Conservation (phyloP, 92 coral and sea anemone genomes). For the Porites divaricata region DNA sequence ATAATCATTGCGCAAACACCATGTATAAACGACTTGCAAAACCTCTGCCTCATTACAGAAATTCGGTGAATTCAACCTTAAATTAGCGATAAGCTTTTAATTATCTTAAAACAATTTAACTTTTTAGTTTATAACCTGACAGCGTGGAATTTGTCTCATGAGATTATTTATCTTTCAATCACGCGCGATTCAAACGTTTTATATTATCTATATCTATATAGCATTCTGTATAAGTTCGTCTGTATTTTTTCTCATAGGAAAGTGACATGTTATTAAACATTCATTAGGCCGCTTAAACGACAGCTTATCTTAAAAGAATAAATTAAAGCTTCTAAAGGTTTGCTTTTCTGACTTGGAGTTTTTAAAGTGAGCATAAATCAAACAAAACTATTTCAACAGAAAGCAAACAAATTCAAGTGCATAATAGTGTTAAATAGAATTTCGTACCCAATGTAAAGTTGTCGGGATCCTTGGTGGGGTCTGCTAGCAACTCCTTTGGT, state of each 20-base stretch:
- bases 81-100: slow-evolving; percentile 7
- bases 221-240: neutral
- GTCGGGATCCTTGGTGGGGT: slow-evolving; percentile 4
- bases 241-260: slow-evolving; percentile 1
- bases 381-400: neutral
- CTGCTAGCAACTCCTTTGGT: slow-evolving; percentile 22
- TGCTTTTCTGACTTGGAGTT: neutral
- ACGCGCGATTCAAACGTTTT: neutral
- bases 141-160: neutral
- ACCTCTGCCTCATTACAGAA: neutral
- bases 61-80: neutral
- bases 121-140: neutral
- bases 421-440: slow-evolving; percentile 3
- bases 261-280: slow-evolving; percentile 40
- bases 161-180: neutral
- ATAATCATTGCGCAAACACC: neutral
- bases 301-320: neutral
- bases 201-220: neutral
- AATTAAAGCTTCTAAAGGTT: neutral
- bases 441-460: slow-evolving; percentile 53
- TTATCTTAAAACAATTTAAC: neutral
- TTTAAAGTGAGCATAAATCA: neutral
- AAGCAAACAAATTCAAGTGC: neutral
- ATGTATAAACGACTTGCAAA: neutral
- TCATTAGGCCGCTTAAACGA: slow-evolving; percentile 11